Evolutionary conservation across 2,888 invertebrate genomes (phyloP), one percentile per base, ranked within the genome.

Genomic region (Limulus polyphemus): DNA sequence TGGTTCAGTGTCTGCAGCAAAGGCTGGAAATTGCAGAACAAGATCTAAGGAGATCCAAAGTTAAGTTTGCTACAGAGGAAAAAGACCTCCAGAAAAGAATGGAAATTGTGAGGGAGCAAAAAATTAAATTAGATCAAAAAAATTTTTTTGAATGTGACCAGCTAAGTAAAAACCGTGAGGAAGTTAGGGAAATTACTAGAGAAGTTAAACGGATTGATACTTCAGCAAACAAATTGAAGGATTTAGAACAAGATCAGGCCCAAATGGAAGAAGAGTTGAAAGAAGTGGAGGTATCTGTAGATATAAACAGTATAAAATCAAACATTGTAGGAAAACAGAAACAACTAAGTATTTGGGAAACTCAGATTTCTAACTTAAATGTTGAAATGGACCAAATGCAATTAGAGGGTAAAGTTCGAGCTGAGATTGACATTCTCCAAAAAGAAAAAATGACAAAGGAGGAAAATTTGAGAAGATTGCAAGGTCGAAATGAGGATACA

Each of bases 261-360:
- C 60, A 67, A 70, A 75, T 90, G 57, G 74, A 82, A 69, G 74
- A 78, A 63, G 81, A 81, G 71, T 82, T 77, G 32, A 59, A 62
- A 10, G 63, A 63, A 49, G 65, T 67, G 47, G 66, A 67, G 55
- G 47, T 47, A 55, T 59, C 60, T 17, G 47, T 56, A 1, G 61
- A 64, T 59, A n/a, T 65, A 11, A 62, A 67, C 11, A 58, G 55
- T 9, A 49, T 63, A 0, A 62, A 62, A 49, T 47, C 57, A 13
- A 56, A 67, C 49, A 46, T 66, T 32, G 51, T 61, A 5, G n/a
- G 9, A 0, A 62, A 63, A 10, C 61, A 66, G 32, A 52, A 51
- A 11, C 57, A 62, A 16, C 60, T 63, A 60, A 60, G 58, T 12
- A 49, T 52, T 9, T 49, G 57, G 10, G 66, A 65, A 56, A 56